Base-by-base conservation (phyloP, 2,888 invertebrate species). In the Meandrusa payeni region DNA sequence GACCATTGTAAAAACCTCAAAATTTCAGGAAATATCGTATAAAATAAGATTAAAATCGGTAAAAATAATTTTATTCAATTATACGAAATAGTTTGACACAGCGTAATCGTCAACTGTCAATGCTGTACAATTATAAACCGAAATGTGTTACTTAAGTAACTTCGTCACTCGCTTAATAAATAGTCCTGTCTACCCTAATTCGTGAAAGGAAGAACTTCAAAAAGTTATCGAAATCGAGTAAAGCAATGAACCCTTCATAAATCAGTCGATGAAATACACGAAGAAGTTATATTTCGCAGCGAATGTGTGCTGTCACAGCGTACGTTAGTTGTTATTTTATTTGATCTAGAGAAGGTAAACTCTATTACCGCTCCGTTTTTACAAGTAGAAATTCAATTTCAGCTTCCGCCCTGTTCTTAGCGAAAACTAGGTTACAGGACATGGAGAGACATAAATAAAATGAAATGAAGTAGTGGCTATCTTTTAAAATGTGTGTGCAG, bases 361-460 rank as follows among this genome's bases (percentile, higher is more conserved):
- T 79, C 76, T 75, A 81, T 83, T 81, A 83, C 75, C 57, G 67
- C 69, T 62, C 70, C 78, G 75, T 80, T 83, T 83, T 82, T 82
- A 85, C 74, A 74, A 71, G 69, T 70, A 69, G 65, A 76, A 81
- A 83, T 80, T 81, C 72, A 78, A 82, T 85, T 82, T 72, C 69
- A 70, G 60, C 64, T 63, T 64, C 64, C 64, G 66, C 63, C 65
- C 64, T 66, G 69, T 71, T 76, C 72, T 73, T 71, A 71, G 61
- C 67, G 55, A 67, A 69, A 80, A 76, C 63, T 78, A 70, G 74
- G 72, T 77, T 78, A 76, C 65, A 60, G 63, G 68, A 71, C 64
- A 65, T 61, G 55, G 59, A 57, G 58, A 59, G 61, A 69, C 61
- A 59, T 64, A 71, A 74, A 65, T 69, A 71, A 76, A 70, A 60